Base-by-base conservation (phyloP, 2,113 vertebrate genomes). In the Pionites leucogaster region DNA sequence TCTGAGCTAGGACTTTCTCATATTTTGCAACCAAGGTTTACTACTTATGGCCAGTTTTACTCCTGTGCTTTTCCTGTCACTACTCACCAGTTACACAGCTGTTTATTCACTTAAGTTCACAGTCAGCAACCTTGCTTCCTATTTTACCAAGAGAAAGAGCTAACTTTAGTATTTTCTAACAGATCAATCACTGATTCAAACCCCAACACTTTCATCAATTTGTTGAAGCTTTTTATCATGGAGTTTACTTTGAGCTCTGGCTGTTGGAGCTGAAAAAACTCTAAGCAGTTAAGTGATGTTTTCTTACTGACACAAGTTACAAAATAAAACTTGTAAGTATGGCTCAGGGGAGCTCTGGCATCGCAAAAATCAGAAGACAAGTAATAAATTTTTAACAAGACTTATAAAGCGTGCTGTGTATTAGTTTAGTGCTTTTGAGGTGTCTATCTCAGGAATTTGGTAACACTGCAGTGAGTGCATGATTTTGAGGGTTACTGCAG, bases 341-440 rank as follows among this genome's bases (percentile, higher is more conserved):
- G 67, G 25, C 82, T 92, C 37, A 50, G 42, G 44, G 64, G 86
- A 92, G 20, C 67, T 80, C 44, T 81, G 63, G 33, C 42, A 62
- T 80, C 53, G 65, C 49, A 86, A 75, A 92, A 77, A 74, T 16
- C 35, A 65, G 41, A 65, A 77, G 49, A 57, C 10, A 82, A 90
- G 62, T 44, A 87, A 80, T 77, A 71, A 62, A 79, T 52, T 76
- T 85, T 86, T 69, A 82, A 91, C 57, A 87, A 84, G 85, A 53
- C 35, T 24, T 49, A 44, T 25, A n/a, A 67, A 85, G 47, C 0
- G 0, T 74, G 12, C 41, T 65, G 10, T 64, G 9, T 76, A 44
- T 84, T 84, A 41, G 72, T 82, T 83, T 41, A 88, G 24, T 78
- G 42, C 6, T 17, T 85, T 91, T 89, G 85, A 90, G 27, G 17